Base-by-base conservation (phyloP, 2,113 vertebrate species). In the Octodon degus region DNA sequence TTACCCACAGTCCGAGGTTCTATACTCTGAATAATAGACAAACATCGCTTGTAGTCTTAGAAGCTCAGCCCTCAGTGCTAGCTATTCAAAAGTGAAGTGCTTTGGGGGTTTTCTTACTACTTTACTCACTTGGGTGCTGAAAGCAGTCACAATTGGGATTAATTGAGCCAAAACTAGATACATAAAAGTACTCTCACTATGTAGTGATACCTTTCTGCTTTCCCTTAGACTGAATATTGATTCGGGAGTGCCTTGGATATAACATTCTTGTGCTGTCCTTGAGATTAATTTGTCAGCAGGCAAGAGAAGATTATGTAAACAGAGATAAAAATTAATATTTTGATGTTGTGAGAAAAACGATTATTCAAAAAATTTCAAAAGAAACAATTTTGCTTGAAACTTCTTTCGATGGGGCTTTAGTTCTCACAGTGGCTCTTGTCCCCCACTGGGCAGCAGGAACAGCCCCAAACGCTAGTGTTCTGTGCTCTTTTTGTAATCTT, bases 401-500 rank as follows among this genome's bases (percentile, higher is more conserved):
- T 37, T 92, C 55, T 93, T 89, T 40, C 0, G 4, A 67, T 92
- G 60, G 0, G 24, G 86, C 91, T 88, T 82, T 87, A 85, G 77
- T 94, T 97, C 94, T 97, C 91, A 90, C 0, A 0, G 24, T 0
- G 24, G 94, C 60, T 32, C 91, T 65, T 79, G 34, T 93, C 91
- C 81, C 27, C 84, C 43, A 90, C 91, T 47, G 70, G 86, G 94
- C 91, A 93, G 12, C 3, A 3, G 97, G 84, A 89, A 20, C 70
- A 95, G 93, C 93, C 30, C 96, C 86, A 86, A 0, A 74, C 90
- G 80, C 86, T 97, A 95, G 86, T 95, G 96, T 98, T 97, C 96
- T 90, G 90, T 97, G 97, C 63, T 96, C 94, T 89, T 98, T 98
- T 95, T 98, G 98, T 98, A 97, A 98, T 87, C 97, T 95, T 97